Conservation (phyloP, 2,888 invertebrate genomes). For the Hetaerina titia region DNA sequence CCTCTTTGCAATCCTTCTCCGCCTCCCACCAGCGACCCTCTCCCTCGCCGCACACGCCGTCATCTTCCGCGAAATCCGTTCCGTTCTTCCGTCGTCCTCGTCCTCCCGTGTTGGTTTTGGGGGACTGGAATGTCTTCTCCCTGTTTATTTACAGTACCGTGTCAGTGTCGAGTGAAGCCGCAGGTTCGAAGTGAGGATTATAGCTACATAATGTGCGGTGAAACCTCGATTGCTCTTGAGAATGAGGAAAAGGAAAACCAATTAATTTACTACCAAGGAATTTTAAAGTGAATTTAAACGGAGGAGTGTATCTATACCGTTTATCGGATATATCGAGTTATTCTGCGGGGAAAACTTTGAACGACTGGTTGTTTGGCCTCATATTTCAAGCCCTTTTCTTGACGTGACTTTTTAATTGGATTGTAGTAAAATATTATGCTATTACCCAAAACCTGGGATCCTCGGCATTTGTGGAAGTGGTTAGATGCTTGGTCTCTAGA, state of each 20-base stretch:
- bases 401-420: too few species aligned
- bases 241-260: neutral
- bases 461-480: too few species aligned
- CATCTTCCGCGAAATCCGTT: neutral
- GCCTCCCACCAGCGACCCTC: neutral
- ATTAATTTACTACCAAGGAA: neutral
- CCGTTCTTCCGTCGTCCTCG: neutral
- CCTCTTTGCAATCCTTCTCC: too few species aligned
- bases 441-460: too few species aligned
- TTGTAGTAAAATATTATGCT: too few species aligned
- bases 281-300: too few species aligned
- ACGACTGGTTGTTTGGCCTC: neutral
- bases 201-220: neutral
- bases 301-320: neutral
- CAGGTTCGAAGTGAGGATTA: neutral
- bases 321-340: neutral
- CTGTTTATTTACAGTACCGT: neutral
- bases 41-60: neutral
- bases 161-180: neutral
- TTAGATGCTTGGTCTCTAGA: too few species aligned
- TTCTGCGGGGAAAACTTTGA: neutral
- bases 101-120: neutral
- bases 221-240: neutral
- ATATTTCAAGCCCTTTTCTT: too few species aligned
- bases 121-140: neutral